These are phyloP conservation scores for Tenthredo notha DNA, from an alignment of 2,888 invertebrate species.

Conservation along the genomic window DNA sequence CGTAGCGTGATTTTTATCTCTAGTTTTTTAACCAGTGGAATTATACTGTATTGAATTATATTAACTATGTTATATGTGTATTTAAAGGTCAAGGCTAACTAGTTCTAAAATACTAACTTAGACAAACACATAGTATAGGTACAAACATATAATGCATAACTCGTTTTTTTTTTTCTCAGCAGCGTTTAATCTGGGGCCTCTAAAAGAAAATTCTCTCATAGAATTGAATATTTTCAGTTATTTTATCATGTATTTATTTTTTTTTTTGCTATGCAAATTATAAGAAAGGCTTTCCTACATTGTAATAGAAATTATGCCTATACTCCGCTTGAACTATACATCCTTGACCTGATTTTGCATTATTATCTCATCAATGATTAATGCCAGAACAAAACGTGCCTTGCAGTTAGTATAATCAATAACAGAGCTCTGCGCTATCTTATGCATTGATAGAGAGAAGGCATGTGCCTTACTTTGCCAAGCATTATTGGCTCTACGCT, in stretches of 20 bases:
- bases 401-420: constrained; percentile 10
- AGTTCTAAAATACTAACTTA: not conserved
- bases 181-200: not conserved
- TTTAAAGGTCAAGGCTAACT: constrained; percentile 25
- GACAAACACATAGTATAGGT: not conserved
- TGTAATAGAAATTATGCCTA: not conserved
- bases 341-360: constrained; percentile 73
- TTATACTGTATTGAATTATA: not conserved
- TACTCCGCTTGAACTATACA: not conserved
- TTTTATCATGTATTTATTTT: not conserved
- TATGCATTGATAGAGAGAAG: not conserved
- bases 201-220: not conserved
- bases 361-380: constrained; percentile 59
- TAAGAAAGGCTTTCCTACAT: not conserved
- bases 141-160: too few relatives aligned
- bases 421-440: not conserved
- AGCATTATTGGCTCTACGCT: not conserved
- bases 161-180: not conserved
- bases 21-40: not conserved
- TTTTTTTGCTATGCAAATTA: too few relatives aligned
- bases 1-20: not conserved
- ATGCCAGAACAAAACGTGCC: not conserved
- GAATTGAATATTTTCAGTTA: not conserved
- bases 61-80: not conserved
- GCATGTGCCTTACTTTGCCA: not conserved